A percentile compares a stretch with the other conserved stretches of the same genome.
Conservation (phyloP, 2,888 invertebrate species). For the Ptilodon capucinus region DNA sequence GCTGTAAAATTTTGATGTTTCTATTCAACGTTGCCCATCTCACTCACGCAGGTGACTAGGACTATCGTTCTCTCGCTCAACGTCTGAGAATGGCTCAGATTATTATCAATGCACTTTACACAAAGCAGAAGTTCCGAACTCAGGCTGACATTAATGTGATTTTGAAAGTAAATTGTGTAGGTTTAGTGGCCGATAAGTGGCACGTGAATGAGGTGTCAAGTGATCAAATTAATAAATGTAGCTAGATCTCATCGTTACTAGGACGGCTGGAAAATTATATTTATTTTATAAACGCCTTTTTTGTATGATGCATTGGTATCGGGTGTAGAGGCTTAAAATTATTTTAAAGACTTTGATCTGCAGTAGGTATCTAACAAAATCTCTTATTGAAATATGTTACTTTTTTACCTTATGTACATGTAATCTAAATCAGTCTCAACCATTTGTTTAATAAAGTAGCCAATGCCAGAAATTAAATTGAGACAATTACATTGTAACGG, state of each 20-base stretch:
- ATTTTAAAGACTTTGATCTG: constrained; percentile 21
- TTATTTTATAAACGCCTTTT: constrained; percentile 28
- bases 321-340: constrained; percentile 8
- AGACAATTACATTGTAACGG: too few relatives aligned
- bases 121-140: constrained; percentile 77
- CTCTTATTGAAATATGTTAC: too few relatives aligned
- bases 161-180: constrained; percentile 77
- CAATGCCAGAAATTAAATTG: neutral
- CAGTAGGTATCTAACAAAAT: too few relatives aligned
- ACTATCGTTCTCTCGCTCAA: constrained; percentile 42
- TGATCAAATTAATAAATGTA: constrained; percentile 76
- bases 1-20: constrained; percentile 83
- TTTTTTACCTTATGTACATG: too few relatives aligned
- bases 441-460: too few relatives aligned
- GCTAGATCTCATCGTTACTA: constrained; percentile 50
- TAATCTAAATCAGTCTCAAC: too few relatives aligned
- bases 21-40: constrained; percentile 66
- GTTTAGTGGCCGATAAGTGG: constrained; percentile 72
- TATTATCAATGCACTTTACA: constrained; percentile 83
- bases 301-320: constrained; percentile 26
- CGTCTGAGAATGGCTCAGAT: constrained; percentile 71
- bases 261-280: constrained; percentile 41
- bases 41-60: constrained; percentile 28
- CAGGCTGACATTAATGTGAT: constrained; percentile 77
- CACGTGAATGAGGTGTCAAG: constrained; percentile 73